Percentiles rank a stretch among this genome's conserved stretches.
Conservation (phyloP, 2,888 invertebrate species). For the Drosophila neotestacea region DNA sequence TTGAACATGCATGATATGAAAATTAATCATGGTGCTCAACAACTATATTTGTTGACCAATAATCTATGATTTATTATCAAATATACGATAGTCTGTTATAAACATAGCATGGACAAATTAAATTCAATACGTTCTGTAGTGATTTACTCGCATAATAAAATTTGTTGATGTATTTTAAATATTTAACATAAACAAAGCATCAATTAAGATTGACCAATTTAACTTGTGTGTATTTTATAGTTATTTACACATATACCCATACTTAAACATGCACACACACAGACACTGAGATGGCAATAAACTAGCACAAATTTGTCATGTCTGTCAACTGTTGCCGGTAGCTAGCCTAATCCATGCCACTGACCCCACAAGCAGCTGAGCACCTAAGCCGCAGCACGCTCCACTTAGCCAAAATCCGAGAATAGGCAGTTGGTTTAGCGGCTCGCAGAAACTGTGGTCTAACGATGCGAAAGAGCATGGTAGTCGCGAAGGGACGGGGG, state of each 20-base stretch:
- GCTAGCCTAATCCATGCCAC: conserved; percentile 60
- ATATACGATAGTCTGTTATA: conserved; percentile 5
- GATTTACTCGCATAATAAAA: conserved; percentile 34
- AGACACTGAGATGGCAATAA: conserved; percentile 27
- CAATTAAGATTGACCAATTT: conserved; percentile 57
- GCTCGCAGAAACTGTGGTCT: conserved; percentile 56
- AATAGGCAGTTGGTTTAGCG: conserved; percentile 54
- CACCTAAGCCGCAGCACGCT: conserved; percentile 79
- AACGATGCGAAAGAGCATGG: neutral
- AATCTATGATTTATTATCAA: conserved; percentile 13
- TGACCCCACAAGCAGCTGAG: conserved; percentile 72
- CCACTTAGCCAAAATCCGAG: conserved; percentile 73
- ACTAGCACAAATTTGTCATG: conserved; percentile 67
- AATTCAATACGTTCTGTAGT: conserved; percentile 22
- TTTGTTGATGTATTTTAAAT: conserved; percentile 44
- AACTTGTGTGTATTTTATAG: conserved; percentile 40
- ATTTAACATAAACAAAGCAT: conserved; percentile 49
- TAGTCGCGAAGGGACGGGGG: neutral
- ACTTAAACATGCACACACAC: conserved; percentile 8
- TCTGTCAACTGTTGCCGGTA: conserved; percentile 69
- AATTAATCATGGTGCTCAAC: too few relatives aligned
- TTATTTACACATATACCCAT: conserved; percentile 39
- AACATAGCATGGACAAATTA: conserved; percentile 6
- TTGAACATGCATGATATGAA: too few relatives aligned
- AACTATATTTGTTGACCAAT: conserved; percentile 3